Base-by-base conservation (phyloP, 2,797 vertebrate species). In the Crenuchus spilurus region DNA sequence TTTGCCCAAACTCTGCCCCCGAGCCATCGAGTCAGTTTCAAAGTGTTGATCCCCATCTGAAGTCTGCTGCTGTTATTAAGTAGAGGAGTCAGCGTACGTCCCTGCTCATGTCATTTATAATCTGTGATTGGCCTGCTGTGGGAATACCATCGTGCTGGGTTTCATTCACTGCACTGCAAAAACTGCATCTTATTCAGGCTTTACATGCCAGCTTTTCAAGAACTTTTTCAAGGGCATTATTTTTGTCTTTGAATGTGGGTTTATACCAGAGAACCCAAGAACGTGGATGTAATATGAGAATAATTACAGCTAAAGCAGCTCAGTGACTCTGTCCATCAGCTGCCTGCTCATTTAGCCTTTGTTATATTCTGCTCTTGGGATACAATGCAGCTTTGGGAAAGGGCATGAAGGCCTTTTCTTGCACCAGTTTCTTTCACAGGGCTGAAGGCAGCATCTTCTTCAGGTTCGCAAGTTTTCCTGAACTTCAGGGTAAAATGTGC, bases 21-120 rank as follows among this genome's bases (percentile, higher is more conserved):
- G 76, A 92, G 94, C 92, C 91, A 91, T 84, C 81, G 84, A 92
- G 88, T 93, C 84, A 76, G 88, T 94, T 96, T 95, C 94, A 94
- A 93, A 95, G 94, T 91, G 89, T 85, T 52, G 28, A 91, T 93
- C 92, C 92, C 94, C 94, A 91, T 92, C 92, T 95, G 93, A 93
- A 92, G 92, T 91, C 87, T 87, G 88, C 92, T 92, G 91, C 91
- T 93, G 94, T 94, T 94, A 92, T 85, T 86, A 84, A 87, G 84
- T 76, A 62, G 76, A 81, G 78, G 77, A 84, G 80, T 77, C 72
- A 20, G 75, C 71, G 55, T 74, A 75, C 60, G 79, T 81, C 77
- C 75, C 30, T 46, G 39, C 68, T 68, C 51, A 78, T 70, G 74
- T 48, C 58, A 76, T 70, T 46, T 18, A 65, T 77, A 80, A 80